Percentiles rank a stretch among this genome's conserved stretches.
These are phyloP conservation scores for Siniperca knerii DNA, from an alignment of 2,113 vertebrate genomes.

Conservation along the genomic window DNA sequence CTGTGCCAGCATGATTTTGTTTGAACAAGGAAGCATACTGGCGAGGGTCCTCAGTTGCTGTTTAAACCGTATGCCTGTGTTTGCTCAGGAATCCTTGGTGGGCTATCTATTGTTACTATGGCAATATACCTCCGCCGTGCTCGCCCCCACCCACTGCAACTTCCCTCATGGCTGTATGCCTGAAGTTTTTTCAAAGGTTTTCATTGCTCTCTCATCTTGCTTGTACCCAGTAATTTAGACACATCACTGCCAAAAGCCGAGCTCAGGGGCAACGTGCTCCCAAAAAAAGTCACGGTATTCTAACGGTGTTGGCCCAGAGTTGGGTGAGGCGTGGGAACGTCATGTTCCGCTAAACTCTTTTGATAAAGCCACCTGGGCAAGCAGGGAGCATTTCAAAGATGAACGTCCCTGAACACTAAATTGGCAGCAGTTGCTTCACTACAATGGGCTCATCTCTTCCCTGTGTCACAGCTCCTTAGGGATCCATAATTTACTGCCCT, in stretches of 20 bases:
- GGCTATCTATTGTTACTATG: slow-evolving; percentile 77
- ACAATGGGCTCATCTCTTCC: slow-evolving; percentile 64
- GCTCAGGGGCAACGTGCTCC: slow-evolving; percentile 43
- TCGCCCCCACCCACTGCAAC: slow-evolving; percentile 36
- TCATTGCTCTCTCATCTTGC: slow-evolving; percentile 53
- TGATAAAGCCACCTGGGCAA: slow-evolving; percentile 75
- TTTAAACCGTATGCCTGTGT: slow-evolving; percentile 60
- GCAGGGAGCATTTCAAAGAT: slow-evolving; percentile 63
- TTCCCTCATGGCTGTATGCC: slow-evolving; percentile 66
- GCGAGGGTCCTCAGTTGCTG: slow-evolving; percentile 50
- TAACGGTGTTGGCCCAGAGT: slow-evolving; percentile 54
- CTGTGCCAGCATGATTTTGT: slow-evolving; percentile 60
- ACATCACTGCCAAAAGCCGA: slow-evolving; percentile 58
- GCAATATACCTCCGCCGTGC: slow-evolving; percentile 60
- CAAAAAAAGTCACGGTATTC: slow-evolving; percentile 48
- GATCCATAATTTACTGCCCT: slow-evolving; percentile 73
- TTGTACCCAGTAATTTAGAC: slow-evolving; percentile 63
- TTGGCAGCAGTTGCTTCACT: slow-evolving; percentile 66
- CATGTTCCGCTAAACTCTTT: slow-evolving; percentile 68
- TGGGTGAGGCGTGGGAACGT: slow-evolving; percentile 68
- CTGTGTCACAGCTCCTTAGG: slow-evolving; percentile 62
- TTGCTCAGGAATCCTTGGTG: slow-evolving; percentile 72
- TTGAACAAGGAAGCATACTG: slow-evolving; percentile 58
- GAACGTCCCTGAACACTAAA: slow-evolving; percentile 64
- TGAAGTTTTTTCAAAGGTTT: slow-evolving; percentile 44